These are phyloP conservation scores for Biston stratarius DNA, from an alignment of 2,888 invertebrate genomes.

Conservation along the genomic window DNA sequence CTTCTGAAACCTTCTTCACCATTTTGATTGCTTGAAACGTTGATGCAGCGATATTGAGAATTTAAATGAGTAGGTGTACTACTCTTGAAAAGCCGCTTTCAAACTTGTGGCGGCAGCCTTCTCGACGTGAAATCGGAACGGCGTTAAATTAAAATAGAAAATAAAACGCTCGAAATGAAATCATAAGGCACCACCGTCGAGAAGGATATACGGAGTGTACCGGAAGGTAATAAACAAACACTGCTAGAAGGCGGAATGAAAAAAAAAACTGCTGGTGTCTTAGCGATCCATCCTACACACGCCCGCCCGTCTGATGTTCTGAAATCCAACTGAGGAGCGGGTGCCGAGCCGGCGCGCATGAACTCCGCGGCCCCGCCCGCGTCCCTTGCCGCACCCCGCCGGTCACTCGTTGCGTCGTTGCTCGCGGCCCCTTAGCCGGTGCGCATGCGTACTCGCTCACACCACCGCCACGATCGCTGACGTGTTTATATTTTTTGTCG, in stretches of 20 bases:
- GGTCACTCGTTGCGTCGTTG: conserved; percentile 62
- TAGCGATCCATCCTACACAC: conserved; percentile 86
- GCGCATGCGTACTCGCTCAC: conserved; percentile 79
- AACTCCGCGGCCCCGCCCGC: conserved; percentile 56
- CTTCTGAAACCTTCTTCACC: conserved; percentile 87
- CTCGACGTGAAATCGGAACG: conserved; percentile 84
- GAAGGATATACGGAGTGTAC: conserved; percentile 81
- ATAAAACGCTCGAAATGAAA: conserved; percentile 73
- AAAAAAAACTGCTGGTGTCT: conserved; percentile 87
- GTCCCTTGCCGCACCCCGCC: conserved; percentile 53
- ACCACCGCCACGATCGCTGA: conserved; percentile 67
- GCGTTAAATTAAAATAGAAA: conserved; percentile 71
- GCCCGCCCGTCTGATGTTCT: conserved; percentile 86
- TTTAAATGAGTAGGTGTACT: conserved; percentile 79
- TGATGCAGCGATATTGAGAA: conserved; percentile 76
- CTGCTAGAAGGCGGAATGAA: conserved; percentile 86
- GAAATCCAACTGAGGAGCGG: conserved; percentile 82
- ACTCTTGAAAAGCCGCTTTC: conserved; percentile 86
- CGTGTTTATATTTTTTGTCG: conserved; percentile 83
- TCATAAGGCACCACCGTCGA: conserved; percentile 81
- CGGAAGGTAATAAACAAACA: conserved; percentile 84
- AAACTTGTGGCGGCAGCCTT: conserved; percentile 83
- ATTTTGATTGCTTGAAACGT: conserved; percentile 79
- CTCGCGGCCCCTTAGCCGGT: conserved; percentile 66
- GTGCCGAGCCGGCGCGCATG: conserved; percentile 63